Evolutionary conservation across 2,113 vertebrate genomes (phyloP), one percentile per base, ranked within the genome.

Genomic region (Cyanoramphus novaezelandiae): DNA sequence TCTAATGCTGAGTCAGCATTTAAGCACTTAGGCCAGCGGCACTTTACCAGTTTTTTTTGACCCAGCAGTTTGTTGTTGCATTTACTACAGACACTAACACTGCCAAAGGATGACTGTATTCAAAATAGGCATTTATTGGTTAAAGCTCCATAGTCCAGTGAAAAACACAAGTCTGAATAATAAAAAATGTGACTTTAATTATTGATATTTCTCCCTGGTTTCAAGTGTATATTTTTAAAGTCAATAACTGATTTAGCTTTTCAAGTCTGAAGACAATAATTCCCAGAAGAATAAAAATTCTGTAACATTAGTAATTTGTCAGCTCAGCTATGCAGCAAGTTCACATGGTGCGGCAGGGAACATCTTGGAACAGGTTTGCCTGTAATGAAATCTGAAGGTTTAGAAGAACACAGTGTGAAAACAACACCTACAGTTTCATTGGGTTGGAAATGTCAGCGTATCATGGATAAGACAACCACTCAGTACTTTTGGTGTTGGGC

Each of bases 311-410:
- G 5, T n/a, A 82, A 43, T 46, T 31, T 72, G 15, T 84, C 53
- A 91, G 29, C 11, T 59, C 33, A 63, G 46, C 41, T 76, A 43
- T 71, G 96, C 96, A 93, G 91, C 88, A 93, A 96, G 95, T 92
- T 97, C 94, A 84, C 67, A 37, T 86, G 77, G 74, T 93, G 88
- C 86, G 91, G 75, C 92, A 96, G 93, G 96, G 88, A 95, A 82
- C 86, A 70, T 94, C 91, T 96, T 92, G 83, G 77, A 96, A 74
- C 86, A 96, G 92, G 95, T 96, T 94, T 96, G 83, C 57, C 82
- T 94, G 55, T 47, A 94, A 88, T 92, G 64, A 79, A 95, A 88
- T 81, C 60, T 82, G 59, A 92, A 91, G 67, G 17, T 93, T 85
- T 92, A 70, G 87, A 96, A 71, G 69, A 79, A 68, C 7, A 1